Base-by-base conservation (phyloP, 2,888 invertebrate genomes). In the Hydriomena furcata region DNA sequence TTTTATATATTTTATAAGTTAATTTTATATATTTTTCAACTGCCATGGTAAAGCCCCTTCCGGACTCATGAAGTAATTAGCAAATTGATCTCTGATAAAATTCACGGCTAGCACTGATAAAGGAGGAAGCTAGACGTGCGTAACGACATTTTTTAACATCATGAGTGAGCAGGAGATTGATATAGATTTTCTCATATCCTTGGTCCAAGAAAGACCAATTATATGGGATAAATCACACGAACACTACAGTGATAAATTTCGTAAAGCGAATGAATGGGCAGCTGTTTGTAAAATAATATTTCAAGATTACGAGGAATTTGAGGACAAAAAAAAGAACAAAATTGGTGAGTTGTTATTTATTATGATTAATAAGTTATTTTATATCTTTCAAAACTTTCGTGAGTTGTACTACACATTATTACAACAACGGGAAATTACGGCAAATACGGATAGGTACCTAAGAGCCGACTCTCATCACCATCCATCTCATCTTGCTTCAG, bases 71-170 rank as follows among this genome's bases (percentile, higher is more conserved):
- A 59, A 63, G 51, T 60, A 63, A 55, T 63, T 55, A 54, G 57
- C 60, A 58, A 62, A 62, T 53, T 57, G 43, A 55, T 62, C 45
- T 56, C 62, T 60, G 53, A 62, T 60, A 58, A 60, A 56, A 55
- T 55, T 58, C 50, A 25, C 52, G 41, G 52, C 40, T 58, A 52
- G n/a, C n/a, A n/a, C n/a, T n/a, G n/a, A n/a, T n/a, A n/a, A n/a
- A n/a, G n/a, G n/a, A n/a, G n/a, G 34, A 52, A 52, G 46, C 52
- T 54, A 45, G 50, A 52, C 52, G 50, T 41, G 47, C 53, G 52
- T 59, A 49, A 55, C 38, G 49, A 55, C 42, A 32, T 42, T 57
- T 57, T 57, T 51, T 53, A 44, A 31, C 35, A 60, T 7, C 50
- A 61, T 61, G 63, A 63, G 58, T 61, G 58, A 25, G 55, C 41